Evolutionary conservation across 2,113 vertebrate species (phyloP).

Genomic region (Grus americana): DNA sequence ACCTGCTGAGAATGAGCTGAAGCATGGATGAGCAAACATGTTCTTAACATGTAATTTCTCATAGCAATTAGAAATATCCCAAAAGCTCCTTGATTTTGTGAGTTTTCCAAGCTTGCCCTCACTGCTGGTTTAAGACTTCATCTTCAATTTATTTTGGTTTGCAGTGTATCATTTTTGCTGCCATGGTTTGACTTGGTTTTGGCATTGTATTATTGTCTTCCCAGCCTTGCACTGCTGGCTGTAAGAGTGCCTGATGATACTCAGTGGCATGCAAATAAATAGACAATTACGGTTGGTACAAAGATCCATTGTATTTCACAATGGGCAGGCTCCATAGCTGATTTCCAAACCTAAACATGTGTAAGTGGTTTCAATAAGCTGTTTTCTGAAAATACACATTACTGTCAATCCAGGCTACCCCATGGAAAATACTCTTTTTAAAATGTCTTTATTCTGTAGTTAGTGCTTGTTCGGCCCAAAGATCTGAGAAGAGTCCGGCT

Average conservation of each 20-base stretch:
- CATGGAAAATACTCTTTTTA: neutral
- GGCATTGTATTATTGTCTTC: conserved; percentile 10
- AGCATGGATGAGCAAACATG: neutral
- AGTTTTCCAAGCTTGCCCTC: neutral
- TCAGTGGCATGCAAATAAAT: conserved; percentile 47
- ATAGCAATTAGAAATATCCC: neutral
- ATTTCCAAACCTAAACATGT: conserved; percentile 25
- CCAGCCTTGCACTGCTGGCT: conserved; percentile 16
- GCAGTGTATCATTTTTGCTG: conserved; percentile 24
- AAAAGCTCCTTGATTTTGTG: neutral
- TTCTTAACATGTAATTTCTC: neutral
- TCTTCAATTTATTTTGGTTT: conserved; percentile 21
- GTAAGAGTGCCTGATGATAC: neutral
- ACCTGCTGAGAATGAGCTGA: neutral
- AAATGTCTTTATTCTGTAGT: neutral
- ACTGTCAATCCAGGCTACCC: neutral
- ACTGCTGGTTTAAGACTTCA: neutral
- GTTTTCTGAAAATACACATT: conserved; percentile 29
- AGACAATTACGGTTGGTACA: conserved; percentile 40
- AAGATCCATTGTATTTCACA: conserved; percentile 28
- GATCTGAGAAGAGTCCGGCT: neutral
- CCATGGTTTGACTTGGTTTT: conserved; percentile 26
- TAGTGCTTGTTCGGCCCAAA: neutral
- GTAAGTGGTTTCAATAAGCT: neutral
- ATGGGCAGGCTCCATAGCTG: neutral